Conservation (phyloP, 2,888 invertebrate genomes). For the Strigamia maritima region DNA sequence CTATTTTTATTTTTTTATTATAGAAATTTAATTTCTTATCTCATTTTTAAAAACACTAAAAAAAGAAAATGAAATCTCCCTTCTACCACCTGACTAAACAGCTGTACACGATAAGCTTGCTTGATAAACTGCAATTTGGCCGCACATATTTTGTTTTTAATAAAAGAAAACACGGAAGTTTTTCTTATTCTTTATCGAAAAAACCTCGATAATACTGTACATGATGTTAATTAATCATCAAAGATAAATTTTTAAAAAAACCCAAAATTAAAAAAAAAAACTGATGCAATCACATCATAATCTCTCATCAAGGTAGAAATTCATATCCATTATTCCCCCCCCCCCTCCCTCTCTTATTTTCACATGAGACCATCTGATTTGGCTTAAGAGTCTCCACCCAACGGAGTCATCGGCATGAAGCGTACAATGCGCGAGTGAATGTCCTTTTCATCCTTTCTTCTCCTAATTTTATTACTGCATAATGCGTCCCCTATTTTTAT, state of each 20-base stretch:
- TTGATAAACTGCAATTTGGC: neutral
- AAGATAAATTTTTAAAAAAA: neutral
- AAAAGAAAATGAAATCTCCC: neutral
- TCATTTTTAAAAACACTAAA: neutral
- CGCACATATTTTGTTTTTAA: neutral
- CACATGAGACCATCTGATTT: neutral
- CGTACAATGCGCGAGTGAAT: conserved; percentile 25
- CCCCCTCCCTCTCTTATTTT: neutral
- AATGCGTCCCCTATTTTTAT: neutral
- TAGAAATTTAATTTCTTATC: neutral
- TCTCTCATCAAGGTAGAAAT: neutral
- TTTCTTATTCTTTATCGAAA: neutral
- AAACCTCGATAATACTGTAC: neutral
- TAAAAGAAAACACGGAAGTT: neutral
- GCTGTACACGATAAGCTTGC: conserved; percentile 1
- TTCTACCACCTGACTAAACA: conserved; percentile 5
- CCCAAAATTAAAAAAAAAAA: neutral
- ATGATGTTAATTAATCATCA: neutral
- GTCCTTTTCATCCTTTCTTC: conserved; percentile 2
- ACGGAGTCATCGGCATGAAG: conserved; percentile 20
- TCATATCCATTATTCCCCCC: neutral
- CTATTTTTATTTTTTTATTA: neutral
- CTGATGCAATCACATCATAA: neutral
- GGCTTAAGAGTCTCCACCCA: conserved; percentile 7
- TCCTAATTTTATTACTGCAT: neutral